Evolutionary conservation across 2,113 vertebrate species (phyloP), one percentile per base, ranked within the genome.

Genomic region (Istiophorus platypterus): DNA sequence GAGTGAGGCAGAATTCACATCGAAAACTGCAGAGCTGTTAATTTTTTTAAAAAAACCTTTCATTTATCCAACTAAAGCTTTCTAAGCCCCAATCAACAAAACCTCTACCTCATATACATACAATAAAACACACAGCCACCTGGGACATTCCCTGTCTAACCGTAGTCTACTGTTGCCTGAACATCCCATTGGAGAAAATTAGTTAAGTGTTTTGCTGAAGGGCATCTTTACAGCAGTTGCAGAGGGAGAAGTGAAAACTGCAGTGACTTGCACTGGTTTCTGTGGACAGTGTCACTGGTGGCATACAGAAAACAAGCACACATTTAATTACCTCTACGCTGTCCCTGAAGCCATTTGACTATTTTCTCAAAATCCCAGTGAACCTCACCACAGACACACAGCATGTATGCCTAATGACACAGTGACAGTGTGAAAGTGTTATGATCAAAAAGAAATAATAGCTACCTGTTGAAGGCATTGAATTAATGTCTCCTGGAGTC

Each of bases 121-220:
- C 2, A 1, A 27, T 20, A 41, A 29, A 62, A 75, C 76, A 57
- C 31, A 52, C 45, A 24, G 62, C 54, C 83, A 62, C 56, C 49
- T 8, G 59, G 59, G 68, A 65, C 45, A 71, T 80, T 49, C 80
- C 76, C 54, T 24, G 56, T 24, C 59, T 63, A 65, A 56, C 51
- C 67, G 14, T 56, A 82, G 27, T 56, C 72, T 68, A 1, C 68
- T 27, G 70, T 15, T 47, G 56, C 68, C 27, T 65, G 18, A 69
- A 41, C 49, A 54, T 59, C 45, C 49, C 41, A 37, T 3, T 51
- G 66, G 57, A 62, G 70, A 49, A 74, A 72, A 71, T 69, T 45
- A 69, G 57, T 69, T 61, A 66, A 64, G 34, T 62, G 80, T 45
- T 2, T 45, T 37, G 76, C 81, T 80, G 9, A 20, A 76, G 76